Base-by-base conservation (phyloP, 2,888 invertebrate genomes). In the Emmelina monodactyla region DNA sequence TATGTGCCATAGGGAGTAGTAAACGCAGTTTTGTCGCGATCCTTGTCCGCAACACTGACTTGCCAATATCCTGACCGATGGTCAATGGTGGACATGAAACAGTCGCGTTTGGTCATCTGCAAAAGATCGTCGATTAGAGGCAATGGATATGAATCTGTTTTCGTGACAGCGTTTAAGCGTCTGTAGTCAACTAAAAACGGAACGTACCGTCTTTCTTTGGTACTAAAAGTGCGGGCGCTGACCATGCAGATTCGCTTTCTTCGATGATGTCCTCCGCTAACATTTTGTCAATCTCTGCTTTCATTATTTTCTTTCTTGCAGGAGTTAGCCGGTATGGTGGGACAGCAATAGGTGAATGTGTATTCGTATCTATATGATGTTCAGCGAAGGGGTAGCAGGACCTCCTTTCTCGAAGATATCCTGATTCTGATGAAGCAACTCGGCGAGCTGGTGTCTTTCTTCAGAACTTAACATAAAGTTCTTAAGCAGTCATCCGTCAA, bases 21-120 rank as follows among this genome's bases (percentile, higher is more conserved):
- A 30, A 56, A 54, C 0, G 44, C 42, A 6, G 55, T 55, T 37
- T 53, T 53, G 5, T 41, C 38, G 22, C 40, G 45, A 37, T 56
- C 49, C 14, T 37, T 39, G 19, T 37, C 22, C 10, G 12, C 13
- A 2, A 47, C 37, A 2, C 14, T 25, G 19, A 63, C 49, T 35
- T 64, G 64, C 44, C 53, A 58, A 39, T 63, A 67, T 1, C 63
- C 60, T 3, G 53, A 35, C 25, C 46, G 47, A n/a, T 67, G 40
- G 34, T 62, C 58, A 6, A 63, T 37, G 1, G 54, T 58, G 3
- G 56, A 42, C 49, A 55, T 51, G n/a, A n/a, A 32, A 13, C 12
- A 13, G 29, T 12, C 29, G 13, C 13, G 13, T 13, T 29, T 53
- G 2, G 55, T 46, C 1, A 40, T 41, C 16, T 59, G 55, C 11